Base-by-base conservation (phyloP, 1,140 invertebrate genomes). In the Calliopsis andreniformis region DNA sequence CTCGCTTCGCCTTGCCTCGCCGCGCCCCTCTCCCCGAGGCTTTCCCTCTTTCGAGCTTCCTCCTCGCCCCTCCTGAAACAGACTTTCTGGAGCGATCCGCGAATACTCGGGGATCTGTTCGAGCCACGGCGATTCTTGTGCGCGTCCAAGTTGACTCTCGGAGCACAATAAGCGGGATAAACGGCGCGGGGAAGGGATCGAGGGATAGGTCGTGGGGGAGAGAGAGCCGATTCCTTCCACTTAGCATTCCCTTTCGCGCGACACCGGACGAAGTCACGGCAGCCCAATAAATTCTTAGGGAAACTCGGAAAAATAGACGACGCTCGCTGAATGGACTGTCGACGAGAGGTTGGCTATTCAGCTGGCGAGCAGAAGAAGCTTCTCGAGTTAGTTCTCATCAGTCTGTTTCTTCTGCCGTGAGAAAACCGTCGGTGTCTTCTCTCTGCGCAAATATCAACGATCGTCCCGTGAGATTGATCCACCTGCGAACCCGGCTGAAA, bases 341-440 rank as follows among this genome's bases (percentile, higher is more conserved):
- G 55, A 59, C 64, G 64, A 68, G 55, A 32, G 56, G 51, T 1
- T 10, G 18, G 61, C 45, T 47, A 63, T 63, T 63, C 66, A 49
- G 30, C 25, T 5, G 12, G 14, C 14, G 12, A 10, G 18, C 7
- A 10, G 32, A 58, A 69, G 23, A 49, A 68, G n/a, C 43, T 68
- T 18, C 55, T 69, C 66, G 42, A 51, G 55, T 58, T 51, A 43
- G n/a, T 28, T 69, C 73, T 76, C 73, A 61, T 76, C 73, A 59
- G 66, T 76, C 23, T 69, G 64, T 68, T 68, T 68, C 43, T 76
- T 68, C 55, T 10, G 20, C 18, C 64, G 66, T 69, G 66, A 61
- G 53, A 59, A 39, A 69, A 61, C 58, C 43, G 18, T 42, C 62
- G 16, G 35, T 39, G 35, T 39, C 35, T 39, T 39, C 35, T 39